Conservation (phyloP, 2,797 vertebrate species). For the Gambusia yucatana region DNA sequence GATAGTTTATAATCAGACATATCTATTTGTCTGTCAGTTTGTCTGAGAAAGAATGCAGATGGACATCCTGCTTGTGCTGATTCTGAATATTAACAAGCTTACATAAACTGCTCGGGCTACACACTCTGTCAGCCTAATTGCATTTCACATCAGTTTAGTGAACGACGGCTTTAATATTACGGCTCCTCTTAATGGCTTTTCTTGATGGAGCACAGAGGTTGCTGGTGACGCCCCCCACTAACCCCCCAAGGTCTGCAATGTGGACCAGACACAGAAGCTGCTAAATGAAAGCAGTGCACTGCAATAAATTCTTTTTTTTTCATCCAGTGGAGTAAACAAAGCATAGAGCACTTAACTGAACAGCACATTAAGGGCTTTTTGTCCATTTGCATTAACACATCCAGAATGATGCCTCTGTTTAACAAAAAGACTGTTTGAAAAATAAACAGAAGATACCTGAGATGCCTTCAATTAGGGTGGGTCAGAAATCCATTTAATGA, state of each 20-base stretch:
- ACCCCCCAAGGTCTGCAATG: slow-evolving; percentile 33
- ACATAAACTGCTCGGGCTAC: slow-evolving; percentile 28
- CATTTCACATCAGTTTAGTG: slow-evolving; percentile 32
- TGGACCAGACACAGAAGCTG: slow-evolving; percentile 16
- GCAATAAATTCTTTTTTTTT: slow-evolving; percentile 26
- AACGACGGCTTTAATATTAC: slow-evolving; percentile 44
- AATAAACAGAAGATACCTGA: slow-evolving; percentile 15
- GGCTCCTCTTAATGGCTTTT: slow-evolving; percentile 48
- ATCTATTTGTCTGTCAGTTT: neutral
- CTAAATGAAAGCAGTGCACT: slow-evolving; percentile 22
- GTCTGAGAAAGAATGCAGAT: neutral
- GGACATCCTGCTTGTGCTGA: neutral
- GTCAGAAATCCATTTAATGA: slow-evolving; percentile 20
- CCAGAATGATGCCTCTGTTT: slow-evolving; percentile 20
- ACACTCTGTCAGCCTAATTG: slow-evolving; percentile 39
- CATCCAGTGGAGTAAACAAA: slow-evolving; percentile 21
- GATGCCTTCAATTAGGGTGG: slow-evolving; percentile 15
- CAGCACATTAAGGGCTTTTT: slow-evolving; percentile 24
- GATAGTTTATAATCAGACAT: neutral
- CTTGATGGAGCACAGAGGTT: slow-evolving; percentile 46
- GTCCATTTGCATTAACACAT: slow-evolving; percentile 26
- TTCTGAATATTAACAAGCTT: slow-evolving; percentile 14
- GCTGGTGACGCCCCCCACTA: slow-evolving; percentile 31
- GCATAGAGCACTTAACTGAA: slow-evolving; percentile 37
- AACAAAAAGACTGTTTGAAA: slow-evolving; percentile 15